A percentile compares a stretch with the other conserved stretches of the same genome.
phyloP scores from a whole-genome alignment of 1,140 invertebrate species.

The Ceratitis capitata region DNA sequence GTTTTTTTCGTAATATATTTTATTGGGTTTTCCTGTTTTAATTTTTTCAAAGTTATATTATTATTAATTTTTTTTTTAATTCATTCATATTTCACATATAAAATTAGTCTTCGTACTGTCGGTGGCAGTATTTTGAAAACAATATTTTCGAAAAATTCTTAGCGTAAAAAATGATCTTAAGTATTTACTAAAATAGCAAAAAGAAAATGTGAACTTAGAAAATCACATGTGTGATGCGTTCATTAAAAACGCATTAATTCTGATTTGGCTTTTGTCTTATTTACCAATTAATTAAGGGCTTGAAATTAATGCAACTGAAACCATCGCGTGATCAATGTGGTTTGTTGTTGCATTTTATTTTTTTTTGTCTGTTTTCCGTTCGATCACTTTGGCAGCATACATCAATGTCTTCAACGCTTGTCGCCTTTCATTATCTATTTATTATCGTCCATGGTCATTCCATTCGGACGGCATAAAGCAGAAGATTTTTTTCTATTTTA shows the following conservation, averaged over 20 bases:
- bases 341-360: not conserved
- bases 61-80: not conserved
- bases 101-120: no score
- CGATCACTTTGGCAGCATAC: not conserved
- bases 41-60: not conserved
- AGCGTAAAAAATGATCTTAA: not conserved
- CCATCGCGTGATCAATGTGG: not conserved
- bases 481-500: not conserved
- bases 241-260: not conserved
- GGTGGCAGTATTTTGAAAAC: no score
- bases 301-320: not conserved
- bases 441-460: not conserved
- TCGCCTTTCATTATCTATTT: not conserved
- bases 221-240: not conserved
- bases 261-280: not conserved
- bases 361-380: not conserved
- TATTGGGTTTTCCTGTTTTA: not conserved
- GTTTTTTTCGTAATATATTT: not conserved
- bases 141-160: not conserved
- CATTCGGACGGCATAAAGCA: not conserved
- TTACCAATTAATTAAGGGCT: not conserved
- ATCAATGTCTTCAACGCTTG: not conserved
- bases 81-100: not conserved
- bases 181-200: not conserved
- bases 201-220: not conserved